Conservation (phyloP, 1,140 invertebrate genomes). For the Muscidifurax raptorellus region DNA sequence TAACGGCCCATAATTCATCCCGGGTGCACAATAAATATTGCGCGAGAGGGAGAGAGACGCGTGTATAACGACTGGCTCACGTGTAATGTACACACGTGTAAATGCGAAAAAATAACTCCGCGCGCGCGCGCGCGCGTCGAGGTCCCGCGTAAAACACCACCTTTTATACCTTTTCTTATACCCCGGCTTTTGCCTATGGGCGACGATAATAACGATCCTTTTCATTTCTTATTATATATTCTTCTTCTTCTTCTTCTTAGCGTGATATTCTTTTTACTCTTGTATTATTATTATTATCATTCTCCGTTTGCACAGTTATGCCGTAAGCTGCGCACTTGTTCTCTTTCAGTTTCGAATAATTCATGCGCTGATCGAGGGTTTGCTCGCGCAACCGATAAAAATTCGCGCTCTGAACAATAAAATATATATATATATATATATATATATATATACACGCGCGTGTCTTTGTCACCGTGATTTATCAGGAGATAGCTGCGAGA, state of each 20-base stretch:
- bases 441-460: background rate
- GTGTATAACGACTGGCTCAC: conserved; percentile 24
- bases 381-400: background rate
- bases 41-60: background rate
- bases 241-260: background rate
- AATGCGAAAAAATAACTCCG: conserved; percentile 34
- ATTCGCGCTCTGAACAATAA: background rate
- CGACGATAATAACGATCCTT: conserved; percentile 34
- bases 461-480: background rate
- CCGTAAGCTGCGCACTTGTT: background rate
- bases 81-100: conserved; percentile 34
- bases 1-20: conserved; percentile 67
- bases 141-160: conserved; percentile 47
- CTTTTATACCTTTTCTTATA: conserved; percentile 29
- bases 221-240: conserved; percentile 47
- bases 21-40: conserved; percentile 66
- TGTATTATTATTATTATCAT: no score
- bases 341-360: conserved; percentile 7
- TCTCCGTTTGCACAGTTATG: background rate
- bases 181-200: conserved; percentile 5
- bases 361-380: background rate
- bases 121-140: conserved; percentile 32
- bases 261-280: background rate
- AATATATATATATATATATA: background rate
- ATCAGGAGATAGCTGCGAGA: background rate